Conservation (phyloP, 2,113 vertebrate genomes). For the Cichladusa arquata region DNA sequence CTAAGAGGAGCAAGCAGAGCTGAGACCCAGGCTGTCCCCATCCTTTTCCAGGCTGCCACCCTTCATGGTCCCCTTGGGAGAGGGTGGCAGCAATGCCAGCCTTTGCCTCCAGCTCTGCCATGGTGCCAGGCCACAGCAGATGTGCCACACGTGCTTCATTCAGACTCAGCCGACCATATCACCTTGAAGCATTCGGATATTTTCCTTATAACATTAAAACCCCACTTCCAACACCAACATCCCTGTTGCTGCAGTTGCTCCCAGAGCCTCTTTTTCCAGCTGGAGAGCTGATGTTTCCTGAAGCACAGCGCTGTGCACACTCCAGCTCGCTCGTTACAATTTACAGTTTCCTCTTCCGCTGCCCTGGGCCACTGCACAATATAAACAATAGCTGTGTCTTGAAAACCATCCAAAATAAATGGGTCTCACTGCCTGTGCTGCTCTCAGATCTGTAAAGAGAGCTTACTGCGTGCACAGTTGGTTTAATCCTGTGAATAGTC, state of each 20-base stretch:
- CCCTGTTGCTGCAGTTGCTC: neutral
- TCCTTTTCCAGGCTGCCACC: neutral
- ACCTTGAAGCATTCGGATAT: neutral
- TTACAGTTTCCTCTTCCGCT: constrained; percentile 35
- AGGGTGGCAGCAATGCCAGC: neutral
- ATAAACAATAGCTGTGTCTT: constrained; percentile 57
- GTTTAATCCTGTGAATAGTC: constrained; percentile 51
- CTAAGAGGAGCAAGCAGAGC: neutral
- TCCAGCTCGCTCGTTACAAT: neutral
- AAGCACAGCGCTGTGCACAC: neutral
- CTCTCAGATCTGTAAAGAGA: constrained; percentile 41
- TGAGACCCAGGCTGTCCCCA: neutral
- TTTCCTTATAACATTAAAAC: neutral
- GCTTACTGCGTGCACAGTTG: constrained; percentile 20
- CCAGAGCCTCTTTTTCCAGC: neutral
- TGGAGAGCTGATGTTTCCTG: constrained; percentile 10
- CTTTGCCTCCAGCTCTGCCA: neutral
- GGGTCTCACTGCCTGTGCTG: neutral
- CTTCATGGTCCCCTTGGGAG: rapidly evolving
- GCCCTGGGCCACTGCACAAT: constrained; percentile 1
- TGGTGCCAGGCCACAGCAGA: neutral
- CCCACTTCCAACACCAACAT: neutral
- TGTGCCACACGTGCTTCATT: neutral
- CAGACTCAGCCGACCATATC: neutral
- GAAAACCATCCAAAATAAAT: constrained; percentile 53